These are phyloP conservation scores for Ectemnius lituratus DNA, from an alignment of 2,888 invertebrate species.

Conservation along the genomic window DNA sequence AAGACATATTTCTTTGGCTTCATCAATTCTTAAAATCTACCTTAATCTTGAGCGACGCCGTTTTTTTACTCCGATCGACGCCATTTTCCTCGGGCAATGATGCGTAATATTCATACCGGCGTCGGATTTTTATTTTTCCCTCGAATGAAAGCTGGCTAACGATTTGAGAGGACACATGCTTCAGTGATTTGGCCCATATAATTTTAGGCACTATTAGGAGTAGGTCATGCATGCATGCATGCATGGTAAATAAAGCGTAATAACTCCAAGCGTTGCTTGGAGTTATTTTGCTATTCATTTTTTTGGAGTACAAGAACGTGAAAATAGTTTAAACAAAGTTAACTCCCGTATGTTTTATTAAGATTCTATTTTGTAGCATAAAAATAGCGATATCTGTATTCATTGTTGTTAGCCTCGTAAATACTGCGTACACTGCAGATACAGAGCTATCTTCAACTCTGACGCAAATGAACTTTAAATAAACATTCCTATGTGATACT, in stretches of 20 bases:
- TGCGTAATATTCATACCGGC: slow-evolving; percentile 29
- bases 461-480: background rate
- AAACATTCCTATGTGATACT: no score
- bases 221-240: background rate
- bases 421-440: no score
- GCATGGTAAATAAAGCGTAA: background rate
- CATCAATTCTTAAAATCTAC: background rate
- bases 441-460: background rate
- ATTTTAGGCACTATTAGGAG: background rate
- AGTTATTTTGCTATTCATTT: no score
- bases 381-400: no score
- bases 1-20: slow-evolving; percentile 34
- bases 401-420: no score
- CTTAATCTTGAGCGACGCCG: background rate
- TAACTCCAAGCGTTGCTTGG: no score
- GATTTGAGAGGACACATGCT: no score
- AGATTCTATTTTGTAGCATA: no score
- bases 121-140: background rate
- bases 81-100: slow-evolving; percentile 37
- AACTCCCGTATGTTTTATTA: no score
- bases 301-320: no score
- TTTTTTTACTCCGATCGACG: slow-evolving; percentile 11
- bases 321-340: no score
- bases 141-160: background rate
- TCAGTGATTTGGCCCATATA: background rate